Percentiles rank a stretch among this genome's conserved stretches.
Conservation (phyloP, 2,888 invertebrate genomes). For the Drosophila bunnanda region DNA sequence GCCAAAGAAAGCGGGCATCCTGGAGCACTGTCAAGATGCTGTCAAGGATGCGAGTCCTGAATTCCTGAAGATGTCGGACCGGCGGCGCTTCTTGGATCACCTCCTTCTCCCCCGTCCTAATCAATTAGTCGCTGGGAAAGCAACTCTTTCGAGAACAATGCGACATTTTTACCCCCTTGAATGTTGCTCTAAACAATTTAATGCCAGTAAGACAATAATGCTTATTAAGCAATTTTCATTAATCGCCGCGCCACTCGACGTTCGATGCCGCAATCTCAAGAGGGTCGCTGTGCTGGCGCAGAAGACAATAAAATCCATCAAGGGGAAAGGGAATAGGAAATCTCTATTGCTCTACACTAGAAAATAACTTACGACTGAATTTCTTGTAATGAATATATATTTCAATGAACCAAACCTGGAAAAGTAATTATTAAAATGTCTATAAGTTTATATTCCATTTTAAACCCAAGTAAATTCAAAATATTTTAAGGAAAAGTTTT, state of each 20-base stretch:
- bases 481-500: too few species aligned
- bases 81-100: neutral
- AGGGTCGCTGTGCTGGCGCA: slow-evolving; percentile 31
- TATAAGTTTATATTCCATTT: too few species aligned
- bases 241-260: slow-evolving; percentile 75
- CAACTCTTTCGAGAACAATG: slow-evolving; percentile 41
- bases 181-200: slow-evolving; percentile 71
- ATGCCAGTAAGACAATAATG: slow-evolving; percentile 77
- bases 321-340: slow-evolving; percentile 2
- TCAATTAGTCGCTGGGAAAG: slow-evolving; percentile 37
- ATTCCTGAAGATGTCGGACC: neutral
- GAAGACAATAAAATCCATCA: slow-evolving; percentile 11
- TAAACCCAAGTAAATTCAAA: neutral
- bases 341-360: slow-evolving; percentile 7
- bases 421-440: neutral
- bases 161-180: slow-evolving; percentile 39
- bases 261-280: slow-evolving; percentile 70
- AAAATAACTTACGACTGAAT: too few species aligned
- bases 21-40: slow-evolving; percentile 41
- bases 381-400: neutral
- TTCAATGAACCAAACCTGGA: neutral
- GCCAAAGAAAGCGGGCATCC: slow-evolving; percentile 10
- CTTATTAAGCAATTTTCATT: slow-evolving; percentile 81
- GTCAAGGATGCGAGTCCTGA: slow-evolving; percentile 27
- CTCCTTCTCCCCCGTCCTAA: slow-evolving; percentile 20